Conservation (phyloP, 2,797 vertebrate species). For the Poecilia gillii region DNA sequence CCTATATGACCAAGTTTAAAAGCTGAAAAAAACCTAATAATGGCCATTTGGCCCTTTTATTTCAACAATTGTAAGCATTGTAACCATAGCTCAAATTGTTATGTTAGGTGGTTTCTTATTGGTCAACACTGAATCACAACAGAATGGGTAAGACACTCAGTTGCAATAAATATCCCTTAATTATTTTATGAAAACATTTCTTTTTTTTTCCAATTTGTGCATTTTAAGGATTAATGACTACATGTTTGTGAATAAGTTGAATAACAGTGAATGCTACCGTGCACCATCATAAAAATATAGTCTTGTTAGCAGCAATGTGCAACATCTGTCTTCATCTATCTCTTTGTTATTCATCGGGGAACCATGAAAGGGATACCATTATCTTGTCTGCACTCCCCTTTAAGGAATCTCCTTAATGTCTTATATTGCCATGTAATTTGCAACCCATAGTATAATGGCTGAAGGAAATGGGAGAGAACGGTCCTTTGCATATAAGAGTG, state of each 20-base stretch:
- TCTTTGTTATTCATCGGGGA: slow-evolving; percentile 44
- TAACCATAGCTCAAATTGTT: not conserved
- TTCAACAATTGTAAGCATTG: not conserved
- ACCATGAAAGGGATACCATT: slow-evolving; percentile 57
- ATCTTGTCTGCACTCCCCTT: slow-evolving; percentile 38
- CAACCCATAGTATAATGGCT: slow-evolving; percentile 60
- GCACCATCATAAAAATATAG: slow-evolving; percentile 22
- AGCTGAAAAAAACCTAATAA: not conserved
- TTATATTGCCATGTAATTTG: slow-evolving; percentile 69
- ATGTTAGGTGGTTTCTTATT: not conserved
- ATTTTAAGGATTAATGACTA: not conserved
- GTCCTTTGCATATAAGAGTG: slow-evolving; percentile 11
- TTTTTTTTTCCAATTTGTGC: not conserved
- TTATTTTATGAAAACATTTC: slow-evolving; percentile 19
- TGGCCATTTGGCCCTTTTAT: not conserved
- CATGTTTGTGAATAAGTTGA: not conserved
- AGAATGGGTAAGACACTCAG: not conserved
- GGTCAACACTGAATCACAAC: slow-evolving; percentile 4
- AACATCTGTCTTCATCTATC: slow-evolving; percentile 14
- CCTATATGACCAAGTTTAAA: no score
- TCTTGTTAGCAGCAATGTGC: slow-evolving; percentile 30
- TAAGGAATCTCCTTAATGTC: slow-evolving; percentile 45
- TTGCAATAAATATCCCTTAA: not conserved
- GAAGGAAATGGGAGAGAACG: slow-evolving; percentile 42
- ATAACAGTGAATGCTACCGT: slow-evolving; percentile 7